Evolutionary conservation across 2,113 vertebrate species (phyloP), one percentile per base, ranked within the genome.

Genomic region (Pseudorhombus dupliciocellatus): DNA sequence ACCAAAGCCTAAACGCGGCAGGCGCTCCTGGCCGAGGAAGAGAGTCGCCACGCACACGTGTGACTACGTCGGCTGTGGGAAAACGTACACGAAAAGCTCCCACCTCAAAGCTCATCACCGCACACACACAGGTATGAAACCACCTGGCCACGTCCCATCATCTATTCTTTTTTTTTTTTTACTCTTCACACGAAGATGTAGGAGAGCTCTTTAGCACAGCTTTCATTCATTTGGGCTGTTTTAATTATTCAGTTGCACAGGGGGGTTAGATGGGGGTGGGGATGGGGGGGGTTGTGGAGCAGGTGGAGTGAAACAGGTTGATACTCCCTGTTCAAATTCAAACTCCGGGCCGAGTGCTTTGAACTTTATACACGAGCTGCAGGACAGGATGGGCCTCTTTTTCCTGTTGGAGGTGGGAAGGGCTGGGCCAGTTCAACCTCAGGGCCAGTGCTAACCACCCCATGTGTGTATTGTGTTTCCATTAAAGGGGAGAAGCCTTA

Each of bases 1-100:
- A 73, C 88, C 91, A 22, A 99, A 98, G 81, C 97, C 97, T 9
- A 98, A 97, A 87, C 95, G 97, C n/a, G 97, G 98, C 9, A 92
- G 97, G 2, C 94, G 97, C 66, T 97, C 97, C 0, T 98, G 97
- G 97, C 97, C 97, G 3, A 94, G 97, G 84, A 99, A 99, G 93
- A 94, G 97, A 81, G 96, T 96, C 0, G 97, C 98, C 55, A 96
- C 97, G 0, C 97, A 99, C 90, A 99, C 95, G 0, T 99, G 98
- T 0, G 97, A 98, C 87, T 99, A 98, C 0, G 95, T 95, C 0
- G 98, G 97, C 80, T 99, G 98, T 0, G 98, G 98, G 34, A 99
- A 99, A 90, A 99, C 98, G 0, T 99, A 99, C 87, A 99, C 98
- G 11, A 99, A 99, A 91, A 99, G 98, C 87, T 99, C 98, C 31